These are phyloP conservation scores for Patella ulyssiponensis DNA, from an alignment of 2,888 invertebrate genomes.

Conservation along the genomic window DNA sequence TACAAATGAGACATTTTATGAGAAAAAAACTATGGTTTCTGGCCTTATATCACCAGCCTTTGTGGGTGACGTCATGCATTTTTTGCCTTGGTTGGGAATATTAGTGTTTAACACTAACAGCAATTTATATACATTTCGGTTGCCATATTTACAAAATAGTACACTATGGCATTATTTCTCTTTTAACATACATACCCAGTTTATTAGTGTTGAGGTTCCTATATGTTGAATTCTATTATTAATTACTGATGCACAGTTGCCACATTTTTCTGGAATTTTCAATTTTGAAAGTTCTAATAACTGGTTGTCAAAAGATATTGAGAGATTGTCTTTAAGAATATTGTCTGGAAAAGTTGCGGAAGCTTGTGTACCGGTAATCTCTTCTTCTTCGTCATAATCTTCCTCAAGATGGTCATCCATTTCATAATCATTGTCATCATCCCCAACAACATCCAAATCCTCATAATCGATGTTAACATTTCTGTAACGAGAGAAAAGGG, in stretches of 20 bases:
- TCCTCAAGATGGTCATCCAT: neutral
- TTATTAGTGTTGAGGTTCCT: neutral
- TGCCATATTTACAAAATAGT: too few species aligned
- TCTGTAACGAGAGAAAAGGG: neutral
- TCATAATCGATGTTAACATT: neutral
- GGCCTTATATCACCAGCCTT: too few species aligned
- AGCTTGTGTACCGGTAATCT: neutral
- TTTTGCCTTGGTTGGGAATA: too few species aligned
- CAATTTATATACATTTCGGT: too few species aligned
- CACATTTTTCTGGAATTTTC: neutral
- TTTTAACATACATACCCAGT: neutral
- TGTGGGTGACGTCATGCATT: too few species aligned
- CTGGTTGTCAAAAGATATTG: neutral
- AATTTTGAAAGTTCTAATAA: neutral
- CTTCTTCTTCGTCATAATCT: neutral
- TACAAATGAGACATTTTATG: too few species aligned
- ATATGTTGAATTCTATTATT: neutral
- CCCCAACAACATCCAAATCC: neutral
- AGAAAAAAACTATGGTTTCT: too few species aligned
- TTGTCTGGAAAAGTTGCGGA: neutral
- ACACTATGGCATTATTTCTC: neutral
- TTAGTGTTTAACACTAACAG: too few species aligned
- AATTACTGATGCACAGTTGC: neutral
- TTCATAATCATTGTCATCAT: neutral
- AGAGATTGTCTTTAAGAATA: neutral